A percentile compares a stretch with the other conserved stretches of the same genome.
phyloP scores from a whole-genome alignment of 2,888 invertebrate species.

The Cepaea hortensis region DNA sequence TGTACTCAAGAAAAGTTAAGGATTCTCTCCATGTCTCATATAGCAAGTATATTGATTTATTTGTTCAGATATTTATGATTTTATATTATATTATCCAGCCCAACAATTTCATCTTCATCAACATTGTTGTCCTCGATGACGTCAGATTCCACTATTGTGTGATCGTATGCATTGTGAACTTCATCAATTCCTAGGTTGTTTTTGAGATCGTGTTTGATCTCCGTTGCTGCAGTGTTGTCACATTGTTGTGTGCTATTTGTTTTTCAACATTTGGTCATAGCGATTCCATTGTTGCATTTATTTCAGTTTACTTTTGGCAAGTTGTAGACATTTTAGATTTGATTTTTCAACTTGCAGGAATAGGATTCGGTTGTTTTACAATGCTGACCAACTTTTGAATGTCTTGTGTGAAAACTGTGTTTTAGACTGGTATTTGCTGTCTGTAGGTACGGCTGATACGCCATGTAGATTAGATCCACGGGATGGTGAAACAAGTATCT shows the following conservation, averaged over 20 bases:
- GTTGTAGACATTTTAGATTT: background rate
- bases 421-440: background rate
- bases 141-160: background rate
- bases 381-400: too few species aligned
- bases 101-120: background rate
- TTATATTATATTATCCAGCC: too few species aligned
- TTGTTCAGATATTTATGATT: too few species aligned
- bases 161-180: background rate
- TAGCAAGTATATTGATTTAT: too few species aligned
- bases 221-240: slow-evolving; percentile 39
- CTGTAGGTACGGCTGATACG: too few species aligned
- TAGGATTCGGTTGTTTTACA: background rate
- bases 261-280: background rate
- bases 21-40: too few species aligned
- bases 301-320: background rate
- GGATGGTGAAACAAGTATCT: background rate
- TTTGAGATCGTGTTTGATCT: slow-evolving; percentile 2
- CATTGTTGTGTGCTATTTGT: slow-evolving; percentile 19
- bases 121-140: background rate
- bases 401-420: background rate
- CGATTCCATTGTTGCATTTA: background rate
- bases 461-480: too few species aligned
- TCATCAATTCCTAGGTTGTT: slow-evolving; percentile 4
- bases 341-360: background rate
- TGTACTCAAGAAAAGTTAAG: too few species aligned